Evolutionary conservation across 1,140 invertebrate genomes (phyloP), one percentile per base, ranked within the genome.

Genomic region (Ceratosolen fusciceps): DNA sequence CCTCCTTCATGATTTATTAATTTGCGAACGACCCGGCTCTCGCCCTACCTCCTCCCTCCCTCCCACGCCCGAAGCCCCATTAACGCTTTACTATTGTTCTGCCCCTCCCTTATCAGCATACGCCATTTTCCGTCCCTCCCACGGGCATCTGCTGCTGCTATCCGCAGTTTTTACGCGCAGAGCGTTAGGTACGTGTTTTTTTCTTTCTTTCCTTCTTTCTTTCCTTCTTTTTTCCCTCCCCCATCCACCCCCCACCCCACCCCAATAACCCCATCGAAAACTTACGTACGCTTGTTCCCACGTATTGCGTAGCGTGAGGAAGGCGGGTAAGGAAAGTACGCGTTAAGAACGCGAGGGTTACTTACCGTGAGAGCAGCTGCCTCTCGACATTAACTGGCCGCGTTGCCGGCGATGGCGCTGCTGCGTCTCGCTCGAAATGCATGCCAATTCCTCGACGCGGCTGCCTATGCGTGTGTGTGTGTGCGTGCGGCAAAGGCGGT

Each of bases 371-470:
- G 73, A 75, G 79, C n/a, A 60, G 29, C 8, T 52, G 8, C 29
- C 21, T 16, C 49, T 52, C 26, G 7, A 19, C 14, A 39, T 1
- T 80, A 67, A 68, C 78, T 80, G 60, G 8, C 4, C 21, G 8
- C 0, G 1, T 19, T 26, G 43, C 79, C 73, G 39, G 0, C 4
- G 79, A 80, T 80, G 79, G 79, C 79, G 79, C 73, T 73, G 58
- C 70, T 29, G 56, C 54, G 16, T 65, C 8, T 31, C 26, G 26
- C 29, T 34, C n/a, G 52, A 60, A 24, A 60, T 24, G 8, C 70
- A 26, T 62, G 29, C 10, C n/a, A 52, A 49, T 43, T 43, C 16
- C 21, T 65, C n/a, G n/a, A n/a, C n/a, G n/a, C n/a, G n/a, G n/a
- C n/a, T n/a, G n/a, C n/a, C n/a, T n/a, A n/a, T n/a, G n/a, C n/a